Percentiles rank a stretch among this genome's conserved stretches.
Conservation (phyloP, 1,140 invertebrate species). For the Trachelipus rathkii region DNA sequence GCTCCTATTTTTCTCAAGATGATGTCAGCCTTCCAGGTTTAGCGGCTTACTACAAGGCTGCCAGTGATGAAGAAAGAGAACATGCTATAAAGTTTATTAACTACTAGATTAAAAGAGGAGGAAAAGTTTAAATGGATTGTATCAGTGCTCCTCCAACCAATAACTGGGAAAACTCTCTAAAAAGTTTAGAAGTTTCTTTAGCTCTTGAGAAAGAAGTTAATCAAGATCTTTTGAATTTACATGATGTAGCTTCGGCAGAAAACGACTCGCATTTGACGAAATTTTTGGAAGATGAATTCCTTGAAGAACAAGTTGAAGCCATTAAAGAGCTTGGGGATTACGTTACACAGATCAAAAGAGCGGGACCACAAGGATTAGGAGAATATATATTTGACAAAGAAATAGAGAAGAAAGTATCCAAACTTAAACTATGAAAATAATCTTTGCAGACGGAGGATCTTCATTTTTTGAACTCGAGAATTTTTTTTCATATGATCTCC, state of each 20-base stretch:
- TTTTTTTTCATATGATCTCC: no score
- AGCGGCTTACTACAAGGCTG: constrained; percentile 58
- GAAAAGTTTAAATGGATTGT: constrained; percentile 50
- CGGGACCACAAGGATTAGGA: constrained; percentile 58
- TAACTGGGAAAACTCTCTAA: constrained; percentile 58
- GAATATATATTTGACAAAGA: constrained; percentile 61
- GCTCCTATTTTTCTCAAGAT: constrained; percentile 61
- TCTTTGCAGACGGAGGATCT: no score
- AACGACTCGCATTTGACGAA: constrained; percentile 29
- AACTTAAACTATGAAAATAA: constrained; percentile 20
- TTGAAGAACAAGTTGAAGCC: constrained; percentile 55
- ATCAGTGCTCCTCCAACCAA: constrained; percentile 56
- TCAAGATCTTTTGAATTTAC: constrained; percentile 57
- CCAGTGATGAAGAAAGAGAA: constrained; percentile 60
- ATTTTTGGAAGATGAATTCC: constrained; percentile 28
- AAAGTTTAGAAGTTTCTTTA: constrained; percentile 59
- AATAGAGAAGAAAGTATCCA: constrained; percentile 42
- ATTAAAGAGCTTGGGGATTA: constrained; percentile 60
- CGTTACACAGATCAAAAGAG: constrained; percentile 60
- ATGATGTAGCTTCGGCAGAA: constrained; percentile 62
- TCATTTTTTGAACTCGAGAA: no score
- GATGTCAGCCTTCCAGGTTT: constrained; percentile 63
- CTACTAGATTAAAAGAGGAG: constrained; percentile 61
- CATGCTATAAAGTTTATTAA: constrained; percentile 63
- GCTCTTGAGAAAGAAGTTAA: constrained; percentile 58